Conservation (phyloP, 2,888 invertebrate species). For the Apodemia hepburni region DNA sequence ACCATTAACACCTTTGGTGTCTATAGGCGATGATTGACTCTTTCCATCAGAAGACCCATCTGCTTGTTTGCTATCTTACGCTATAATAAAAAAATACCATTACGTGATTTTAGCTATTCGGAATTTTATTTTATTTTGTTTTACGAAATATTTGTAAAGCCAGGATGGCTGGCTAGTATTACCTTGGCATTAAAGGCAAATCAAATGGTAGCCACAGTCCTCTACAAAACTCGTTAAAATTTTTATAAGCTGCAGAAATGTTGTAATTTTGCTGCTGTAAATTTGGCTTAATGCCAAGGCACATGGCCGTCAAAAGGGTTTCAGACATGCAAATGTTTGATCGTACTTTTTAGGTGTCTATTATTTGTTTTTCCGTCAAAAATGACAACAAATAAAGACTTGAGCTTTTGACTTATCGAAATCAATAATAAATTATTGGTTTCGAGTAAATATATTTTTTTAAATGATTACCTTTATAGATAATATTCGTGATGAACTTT, state of each 20-base stretch:
- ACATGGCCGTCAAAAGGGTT: neutral
- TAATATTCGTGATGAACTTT: slow-evolving; percentile 47
- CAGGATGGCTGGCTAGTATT: neutral
- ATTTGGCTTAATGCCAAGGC: slow-evolving; percentile 6
- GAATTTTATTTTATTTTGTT: no score
- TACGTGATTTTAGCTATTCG: no score
- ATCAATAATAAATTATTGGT: slow-evolving; percentile 8
- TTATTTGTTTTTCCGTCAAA: neutral
- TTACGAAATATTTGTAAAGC: neutral
- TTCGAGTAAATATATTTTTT: slow-evolving; percentile 28
- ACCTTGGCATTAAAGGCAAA: neutral
- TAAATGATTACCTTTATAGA: slow-evolving; percentile 57
- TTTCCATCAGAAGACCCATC: no score
- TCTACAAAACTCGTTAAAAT: slow-evolving; percentile 2
- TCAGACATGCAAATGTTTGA: neutral
- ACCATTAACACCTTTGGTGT: no score
- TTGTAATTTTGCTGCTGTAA: no score
- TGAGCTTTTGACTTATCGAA: neutral
- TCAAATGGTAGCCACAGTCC: neutral
- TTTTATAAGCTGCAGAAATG: neutral
- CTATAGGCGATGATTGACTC: no score
- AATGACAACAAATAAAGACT: neutral
- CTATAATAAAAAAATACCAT: no score
- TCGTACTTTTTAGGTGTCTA: neutral
- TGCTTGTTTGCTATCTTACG: no score